Base-by-base conservation (phyloP, 2,797 vertebrate genomes). In the Hozukius guyotensis region DNA sequence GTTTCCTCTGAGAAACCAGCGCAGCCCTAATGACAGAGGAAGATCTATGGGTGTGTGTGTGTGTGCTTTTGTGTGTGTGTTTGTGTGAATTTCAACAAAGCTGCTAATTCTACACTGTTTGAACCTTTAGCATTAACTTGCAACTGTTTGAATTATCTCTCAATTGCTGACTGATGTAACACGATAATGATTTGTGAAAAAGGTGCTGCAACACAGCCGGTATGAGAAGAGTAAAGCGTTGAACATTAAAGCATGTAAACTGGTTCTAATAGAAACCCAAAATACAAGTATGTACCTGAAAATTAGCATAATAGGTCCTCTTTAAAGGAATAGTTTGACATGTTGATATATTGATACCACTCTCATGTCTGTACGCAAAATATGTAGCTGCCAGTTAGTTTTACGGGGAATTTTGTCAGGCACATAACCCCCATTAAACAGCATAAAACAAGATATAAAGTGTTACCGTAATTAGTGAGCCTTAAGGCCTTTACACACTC, bases 1-100 rank as follows among this genome's bases (percentile, higher is more conserved):
- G 82, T 91, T 93, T 94, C 90, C 92, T 89, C 75, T 74, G 61
- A 84, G 87, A 80, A 86, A 78, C 80, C 85, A 82, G 83, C 61
- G 36, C 70, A 49, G 69, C 11, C 18, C 60, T 78, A 84, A 89
- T 87, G 82, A 88, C 69, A 88, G 85, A 83, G 83, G 69, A 56
- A 79, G 75, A 89, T 77, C 68, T 53, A 7, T 29, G 25, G 27
- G 5, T 14, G 27, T 61, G 61, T 38, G 67, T 60, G 13, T 52
- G 46, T 14, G 78, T 75, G 72, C 36, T 60, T 29, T 66, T 6
- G 34, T 36, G 11, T 36, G 10, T 34, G 34, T 36, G 34, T 36
- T 36, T 52, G 42, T 14, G 78, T 73, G 72, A 52, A 65, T 74
- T 57, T 81, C 20, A 60, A 32, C 46, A 53, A 62, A 80, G 62